Conservation (phyloP, 1,140 invertebrate species). For the Drosophila biarmipes region DNA sequence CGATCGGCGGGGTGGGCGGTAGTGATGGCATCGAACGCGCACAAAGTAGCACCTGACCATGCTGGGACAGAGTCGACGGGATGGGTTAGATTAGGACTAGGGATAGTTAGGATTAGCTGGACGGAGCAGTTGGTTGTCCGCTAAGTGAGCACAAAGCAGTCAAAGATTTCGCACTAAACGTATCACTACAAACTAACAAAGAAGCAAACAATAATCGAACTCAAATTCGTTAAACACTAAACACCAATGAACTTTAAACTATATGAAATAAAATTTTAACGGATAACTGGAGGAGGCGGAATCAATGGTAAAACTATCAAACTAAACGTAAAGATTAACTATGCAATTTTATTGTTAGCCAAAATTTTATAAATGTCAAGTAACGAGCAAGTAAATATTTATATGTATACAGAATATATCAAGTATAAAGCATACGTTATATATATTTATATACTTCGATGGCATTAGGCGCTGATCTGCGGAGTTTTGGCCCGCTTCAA, state of each 20-base stretch:
- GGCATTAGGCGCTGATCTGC: slow-evolving; percentile 60
- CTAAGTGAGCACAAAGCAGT: slow-evolving; percentile 65
- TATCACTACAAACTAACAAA: slow-evolving; percentile 68
- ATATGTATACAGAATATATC: slow-evolving; percentile 71
- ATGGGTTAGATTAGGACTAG: slow-evolving; percentile 43
- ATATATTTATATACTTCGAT: slow-evolving; percentile 51
- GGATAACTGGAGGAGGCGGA: slow-evolving; percentile 7
- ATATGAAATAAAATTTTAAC: slow-evolving; percentile 36
- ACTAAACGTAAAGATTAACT: slow-evolving; percentile 65
- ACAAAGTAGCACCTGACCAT: slow-evolving; percentile 45
- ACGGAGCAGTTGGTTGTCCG: slow-evolving; percentile 7
- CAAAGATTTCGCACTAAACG: slow-evolving; percentile 79
- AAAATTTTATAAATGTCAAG: slow-evolving; percentile 83
- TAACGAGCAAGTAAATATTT: slow-evolving; percentile 77
- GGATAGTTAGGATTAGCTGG: slow-evolving; percentile 40
- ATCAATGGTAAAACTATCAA: slow-evolving; percentile 68
- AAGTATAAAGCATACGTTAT: slow-evolving; percentile 44
- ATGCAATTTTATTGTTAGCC: slow-evolving; percentile 83
- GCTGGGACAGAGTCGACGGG: slow-evolving; percentile 23
- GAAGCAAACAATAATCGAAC: slow-evolving; percentile 76
- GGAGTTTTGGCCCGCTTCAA: slow-evolving; percentile 52
- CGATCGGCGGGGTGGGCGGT: slow-evolving; percentile 3
- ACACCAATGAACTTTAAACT: slow-evolving; percentile 66
- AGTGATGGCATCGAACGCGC: slow-evolving; percentile 41
- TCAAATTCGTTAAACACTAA: slow-evolving; percentile 68